Evolutionary conservation across 2,888 invertebrate genomes (phyloP), one percentile per base, ranked within the genome.

Genomic region (Proisotoma minuta): DNA sequence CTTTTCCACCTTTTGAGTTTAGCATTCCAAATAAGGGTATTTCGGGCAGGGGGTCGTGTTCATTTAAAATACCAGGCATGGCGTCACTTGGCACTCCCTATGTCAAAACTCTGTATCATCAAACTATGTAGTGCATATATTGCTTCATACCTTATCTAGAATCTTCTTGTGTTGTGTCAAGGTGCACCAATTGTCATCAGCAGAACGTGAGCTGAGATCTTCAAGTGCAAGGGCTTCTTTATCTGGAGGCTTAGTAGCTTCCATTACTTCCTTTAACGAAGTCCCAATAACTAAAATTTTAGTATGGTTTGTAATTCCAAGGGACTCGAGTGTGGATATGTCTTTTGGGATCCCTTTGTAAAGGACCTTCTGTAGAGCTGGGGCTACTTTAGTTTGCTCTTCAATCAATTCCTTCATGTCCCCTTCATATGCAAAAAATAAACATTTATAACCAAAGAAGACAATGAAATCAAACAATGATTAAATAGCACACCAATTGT

Each of bases 261-360:
- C 87, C 75, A 92, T 79, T 59, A 93, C 87, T 76, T 93, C 92
- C 77, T 87, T 88, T 78, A 92, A 82, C 75, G 90, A 91, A 39
- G 91, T 91, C 58, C 93, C 93, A 63, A 94, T 89, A 70, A 93
- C 85, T 91, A 93, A 90, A 53, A 63, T 63, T 82, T 93, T 93
- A 68, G 88, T 86, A 73, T 88, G 88, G 77, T 87, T 87, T 2
- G 84, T 84, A 49, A 93, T 84, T 56, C 91, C 91, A 63, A 89
- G 82, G 76, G 85, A 86, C 75, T 86, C 81, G 73, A 94, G 80
- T 43, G 89, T 89, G 79, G 86, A 84, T 74, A 85, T 87, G 79
- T 93, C 91, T 78, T 88, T 87, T 56, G 91, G 87, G 80, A 91
- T 82, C 69, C 92, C 92, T 82, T 90, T 91, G 74, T 87, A 87